phyloP scores from a whole-genome alignment of 2,888 invertebrate genomes.

The Pachymerium ferrugineum region DNA sequence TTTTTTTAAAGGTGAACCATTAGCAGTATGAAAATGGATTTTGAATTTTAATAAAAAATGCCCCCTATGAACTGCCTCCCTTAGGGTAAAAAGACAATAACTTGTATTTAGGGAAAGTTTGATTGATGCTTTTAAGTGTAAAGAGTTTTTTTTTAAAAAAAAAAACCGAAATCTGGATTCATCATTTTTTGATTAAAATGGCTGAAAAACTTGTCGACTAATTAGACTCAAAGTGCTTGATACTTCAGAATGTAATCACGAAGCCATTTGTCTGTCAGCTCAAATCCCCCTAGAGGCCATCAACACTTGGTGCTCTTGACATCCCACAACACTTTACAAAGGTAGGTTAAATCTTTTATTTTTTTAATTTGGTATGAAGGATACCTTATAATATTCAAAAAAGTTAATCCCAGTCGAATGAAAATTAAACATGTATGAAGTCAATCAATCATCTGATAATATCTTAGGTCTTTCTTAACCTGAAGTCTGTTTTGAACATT shows the following conservation, averaged over 20 bases:
- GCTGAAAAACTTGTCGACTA: conserved; percentile 11
- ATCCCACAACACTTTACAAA: neutral
- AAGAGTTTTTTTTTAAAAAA: neutral
- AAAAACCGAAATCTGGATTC: neutral
- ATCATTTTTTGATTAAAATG: conserved; percentile 10
- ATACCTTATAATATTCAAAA: neutral
- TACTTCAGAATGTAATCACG: conserved; percentile 14
- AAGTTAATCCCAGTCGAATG: too few relatives aligned
- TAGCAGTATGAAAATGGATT: too few relatives aligned
- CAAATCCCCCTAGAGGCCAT: neutral
- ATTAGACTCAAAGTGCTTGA: conserved; percentile 6
- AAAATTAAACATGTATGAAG: too few relatives aligned
- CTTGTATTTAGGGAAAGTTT: neutral
- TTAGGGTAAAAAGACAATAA: too few relatives aligned
- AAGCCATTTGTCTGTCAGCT: conserved; percentile 15
- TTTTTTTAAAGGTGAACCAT: too few relatives aligned
- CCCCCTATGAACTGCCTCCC: too few relatives aligned
- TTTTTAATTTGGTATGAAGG: neutral
- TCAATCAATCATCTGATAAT: too few relatives aligned
- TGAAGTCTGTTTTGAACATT: too few relatives aligned
- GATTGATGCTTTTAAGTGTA: neutral
- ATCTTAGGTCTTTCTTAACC: too few relatives aligned
- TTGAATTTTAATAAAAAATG: too few relatives aligned
- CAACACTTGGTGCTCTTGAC: neutral
- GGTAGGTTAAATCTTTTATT: neutral